Evolutionary conservation across 2,888 invertebrate genomes (phyloP), one percentile per base, ranked within the genome.

Genomic region (Leptinotarsa haldemani): DNA sequence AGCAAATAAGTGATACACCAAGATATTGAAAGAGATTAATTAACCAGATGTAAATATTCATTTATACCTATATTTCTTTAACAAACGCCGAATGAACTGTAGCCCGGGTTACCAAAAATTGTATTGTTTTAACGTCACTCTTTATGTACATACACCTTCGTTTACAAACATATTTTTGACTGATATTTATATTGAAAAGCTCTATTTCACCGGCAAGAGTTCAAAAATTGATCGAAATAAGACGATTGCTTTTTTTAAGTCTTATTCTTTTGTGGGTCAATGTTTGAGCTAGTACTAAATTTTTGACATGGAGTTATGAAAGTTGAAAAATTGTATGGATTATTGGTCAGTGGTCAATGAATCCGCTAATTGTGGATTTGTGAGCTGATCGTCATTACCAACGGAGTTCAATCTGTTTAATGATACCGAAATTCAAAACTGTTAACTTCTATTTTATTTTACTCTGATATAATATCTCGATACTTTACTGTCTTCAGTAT

Each of bases 251-350:
- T 0, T 74, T 69, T 75, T 82, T 82, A 81, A 79, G 85, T 85
- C 86, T 87, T 87, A 83, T 86, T 87, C 83, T 81, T 81, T 79
- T 87, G 87, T 86, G 80, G 87, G 85, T 84, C 87, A 84, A 87
- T 86, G 86, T 85, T 86, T 84, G 84, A 84, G 77, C 71, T 75
- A 47, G 63, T 77, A 77, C 66, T 67, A 70, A 22, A 67, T 66
- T 25, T 20, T 20, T 50, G 61, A 61, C 15, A 61, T 61, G 61
- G n/a, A 61, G 30, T 61, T 61, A 3, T 30, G 3, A 5, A 61
- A 30, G 7, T 25, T 16, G 40, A 40, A 40, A 16, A 16, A 2
- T 30, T n/a, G 25, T 56, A 22, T 56, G 56, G 4, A 22, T 52
- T 56, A 56, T 20, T 13, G 1, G 40, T 30, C 61, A 30, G 61